A percentile compares a stretch with the other conserved stretches of the same genome.
These are phyloP conservation scores for Avahi laniger DNA, from an alignment of 2,797 vertebrate species.

Conservation along the genomic window DNA sequence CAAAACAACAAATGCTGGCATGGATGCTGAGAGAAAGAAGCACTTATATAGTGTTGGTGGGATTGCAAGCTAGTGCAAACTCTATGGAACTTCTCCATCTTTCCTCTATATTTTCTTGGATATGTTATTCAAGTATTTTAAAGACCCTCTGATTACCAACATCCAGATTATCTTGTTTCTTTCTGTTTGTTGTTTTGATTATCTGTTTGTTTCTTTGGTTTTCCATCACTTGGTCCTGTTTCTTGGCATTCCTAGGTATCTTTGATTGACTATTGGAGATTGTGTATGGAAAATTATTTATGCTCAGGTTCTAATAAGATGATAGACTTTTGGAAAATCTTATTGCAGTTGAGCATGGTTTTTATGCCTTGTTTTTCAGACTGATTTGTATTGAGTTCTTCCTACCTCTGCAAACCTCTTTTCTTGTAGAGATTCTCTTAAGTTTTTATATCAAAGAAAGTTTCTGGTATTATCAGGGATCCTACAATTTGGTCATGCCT, in stretches of 20 bases:
- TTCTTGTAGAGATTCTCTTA: neutral
- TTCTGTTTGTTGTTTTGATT: neutral
- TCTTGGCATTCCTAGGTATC: neutral
- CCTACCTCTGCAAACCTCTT: neutral
- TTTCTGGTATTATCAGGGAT: neutral
- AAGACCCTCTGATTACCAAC: neutral
- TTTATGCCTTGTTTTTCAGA: neutral
- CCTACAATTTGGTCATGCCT: neutral
- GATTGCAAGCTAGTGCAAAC: too few relatives aligned
- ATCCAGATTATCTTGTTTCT: neutral
- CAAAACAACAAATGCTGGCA: too few relatives aligned
- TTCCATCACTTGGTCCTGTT: neutral
- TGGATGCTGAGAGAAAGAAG: too few relatives aligned
- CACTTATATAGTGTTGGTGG: too few relatives aligned
- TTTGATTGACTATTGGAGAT: neutral
- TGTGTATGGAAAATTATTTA: neutral
- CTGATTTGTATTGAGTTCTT: neutral
- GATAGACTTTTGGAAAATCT: neutral
- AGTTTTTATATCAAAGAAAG: neutral
- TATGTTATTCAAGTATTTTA: neutral
- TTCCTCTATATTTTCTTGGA: neutral
- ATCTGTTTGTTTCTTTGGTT: neutral
- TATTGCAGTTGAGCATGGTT: neutral
- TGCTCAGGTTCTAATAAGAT: neutral
- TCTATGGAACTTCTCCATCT: neutral